These are phyloP conservation scores for Enteromius treurensis DNA, from an alignment of 2,797 vertebrate genomes.

Conservation along the genomic window DNA sequence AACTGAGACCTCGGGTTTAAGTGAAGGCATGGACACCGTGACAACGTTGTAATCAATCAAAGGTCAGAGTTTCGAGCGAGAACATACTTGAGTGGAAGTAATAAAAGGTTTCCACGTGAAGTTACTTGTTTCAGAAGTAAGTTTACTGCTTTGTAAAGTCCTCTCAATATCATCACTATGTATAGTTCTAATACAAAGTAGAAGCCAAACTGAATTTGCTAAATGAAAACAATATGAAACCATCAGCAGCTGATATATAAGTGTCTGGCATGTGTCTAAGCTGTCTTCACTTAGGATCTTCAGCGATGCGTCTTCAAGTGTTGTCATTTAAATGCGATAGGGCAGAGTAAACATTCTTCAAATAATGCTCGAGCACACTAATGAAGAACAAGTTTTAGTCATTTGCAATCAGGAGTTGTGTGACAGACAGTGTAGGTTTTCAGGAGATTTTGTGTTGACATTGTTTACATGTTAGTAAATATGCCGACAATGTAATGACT, in stretches of 20 bases:
- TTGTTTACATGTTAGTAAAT: neutral
- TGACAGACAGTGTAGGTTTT: neutral
- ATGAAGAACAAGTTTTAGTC: neutral
- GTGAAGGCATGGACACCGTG: neutral
- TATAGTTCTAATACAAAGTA: neutral
- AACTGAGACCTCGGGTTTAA: neutral
- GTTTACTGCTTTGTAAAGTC: neutral
- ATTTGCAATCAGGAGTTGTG: neutral
- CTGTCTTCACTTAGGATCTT: neutral
- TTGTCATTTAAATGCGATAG: neutral
- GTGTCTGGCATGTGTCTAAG: neutral
- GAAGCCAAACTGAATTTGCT: no score
- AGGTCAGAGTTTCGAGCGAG: neutral
- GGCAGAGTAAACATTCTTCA: no score
- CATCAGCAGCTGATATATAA: neutral
- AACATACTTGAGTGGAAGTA: neutral
- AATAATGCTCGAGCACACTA: neutral
- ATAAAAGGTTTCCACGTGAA: neutral
- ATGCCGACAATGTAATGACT: neutral
- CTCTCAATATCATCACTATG: neutral
- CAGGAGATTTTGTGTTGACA: neutral
- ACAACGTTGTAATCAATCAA: neutral
- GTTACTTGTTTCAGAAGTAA: neutral
- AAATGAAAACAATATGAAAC: neutral
- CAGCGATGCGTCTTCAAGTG: neutral